These are phyloP conservation scores for Brachypterus glaber DNA, from an alignment of 2,888 invertebrate genomes.

Conservation along the genomic window DNA sequence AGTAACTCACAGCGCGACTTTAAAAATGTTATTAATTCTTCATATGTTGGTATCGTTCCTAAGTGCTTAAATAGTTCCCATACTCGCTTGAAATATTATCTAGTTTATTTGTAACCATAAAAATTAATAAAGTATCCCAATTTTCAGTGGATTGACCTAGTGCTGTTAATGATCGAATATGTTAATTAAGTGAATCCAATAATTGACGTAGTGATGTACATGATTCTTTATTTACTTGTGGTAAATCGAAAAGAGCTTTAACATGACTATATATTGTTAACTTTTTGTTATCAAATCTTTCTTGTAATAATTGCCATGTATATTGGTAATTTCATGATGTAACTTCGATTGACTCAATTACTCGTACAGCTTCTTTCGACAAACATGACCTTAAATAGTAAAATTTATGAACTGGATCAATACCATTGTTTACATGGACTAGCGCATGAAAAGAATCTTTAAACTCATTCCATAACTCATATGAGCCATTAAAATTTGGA, in stretches of 20 bases:
- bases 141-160: slow-evolving; percentile 20
- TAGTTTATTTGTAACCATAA: slow-evolving; percentile 12
- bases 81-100: slow-evolving; percentile 18
- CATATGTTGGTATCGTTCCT: slow-evolving; percentile 1
- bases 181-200: slow-evolving; percentile 18
- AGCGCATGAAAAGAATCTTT: slow-evolving; percentile 11
- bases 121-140: slow-evolving; percentile 22
- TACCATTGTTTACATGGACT: slow-evolving; percentile 8
- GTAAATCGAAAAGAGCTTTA: slow-evolving; percentile 19
- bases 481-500: slow-evolving; percentile 10
- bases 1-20: slow-evolving; percentile 6
- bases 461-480: slow-evolving; percentile 12
- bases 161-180: slow-evolving; percentile 21
- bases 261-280: slow-evolving; percentile 21
- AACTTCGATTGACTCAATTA: slow-evolving; percentile 13
- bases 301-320: slow-evolving; percentile 15
- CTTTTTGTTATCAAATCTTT: slow-evolving; percentile 20
- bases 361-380: slow-evolving; percentile 10
- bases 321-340: slow-evolving; percentile 12
- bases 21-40: slow-evolving; percentile 7
- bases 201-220: slow-evolving; percentile 17
- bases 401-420: slow-evolving; percentile 14
- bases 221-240: slow-evolving; percentile 14
- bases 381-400: slow-evolving; percentile 16
- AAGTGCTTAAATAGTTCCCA: slow-evolving; percentile 17